Evolutionary conservation across 2,888 invertebrate genomes (phyloP), one percentile per base, ranked within the genome.

Genomic region (Latrodectus elegans): DNA sequence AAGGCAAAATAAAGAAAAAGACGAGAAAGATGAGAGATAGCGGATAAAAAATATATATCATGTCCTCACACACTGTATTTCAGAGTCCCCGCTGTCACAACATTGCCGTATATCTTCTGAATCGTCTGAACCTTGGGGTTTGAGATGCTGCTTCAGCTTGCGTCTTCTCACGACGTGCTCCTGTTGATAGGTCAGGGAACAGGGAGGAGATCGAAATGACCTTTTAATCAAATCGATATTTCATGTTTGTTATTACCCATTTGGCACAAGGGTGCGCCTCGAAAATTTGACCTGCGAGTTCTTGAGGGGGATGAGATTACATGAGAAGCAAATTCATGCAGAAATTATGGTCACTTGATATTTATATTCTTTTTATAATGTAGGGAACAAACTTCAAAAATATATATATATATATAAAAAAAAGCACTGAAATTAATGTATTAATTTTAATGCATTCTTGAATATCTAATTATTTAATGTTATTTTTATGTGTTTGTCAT

Each of bases 41-140:
- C 49, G 71, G 65, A 8, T 38, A 51, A 26, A 77, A 71, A 84
- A 77, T 75, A 81, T 86, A 86, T 86, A 73, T 81, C 77, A 52
- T 73, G 78, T 55, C 70, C 67, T 55, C 17, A 15, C 52, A n/a
- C 15, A 68, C 83, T 76, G 76, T 71, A 75, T 71, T 83, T 75
- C 52, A 77, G 76, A 26, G 76, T 78, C 38, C 86, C 73, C 67
- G 77, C 86, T 87, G 86, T 81, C 86, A 87, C 81, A 87, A 87
- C 86, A 87, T 73, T 81, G 86, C 81, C 86, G 86, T 87, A 81
- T 81, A 77, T 87, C 81, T 82, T 80, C 70, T 53, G 79, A 72
- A 75, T 68, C 67, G 84, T 79, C 22, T 51, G 67, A 70, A 67
- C 77, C 14, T 6, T 26, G 86, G 81, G 60, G 55, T 65, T 26